A percentile compares a stretch with the other conserved stretches of the same genome.
These are phyloP conservation scores for Odocoileus hemionus DNA, from an alignment of 2,113 vertebrate genomes.

Conservation along the genomic window DNA sequence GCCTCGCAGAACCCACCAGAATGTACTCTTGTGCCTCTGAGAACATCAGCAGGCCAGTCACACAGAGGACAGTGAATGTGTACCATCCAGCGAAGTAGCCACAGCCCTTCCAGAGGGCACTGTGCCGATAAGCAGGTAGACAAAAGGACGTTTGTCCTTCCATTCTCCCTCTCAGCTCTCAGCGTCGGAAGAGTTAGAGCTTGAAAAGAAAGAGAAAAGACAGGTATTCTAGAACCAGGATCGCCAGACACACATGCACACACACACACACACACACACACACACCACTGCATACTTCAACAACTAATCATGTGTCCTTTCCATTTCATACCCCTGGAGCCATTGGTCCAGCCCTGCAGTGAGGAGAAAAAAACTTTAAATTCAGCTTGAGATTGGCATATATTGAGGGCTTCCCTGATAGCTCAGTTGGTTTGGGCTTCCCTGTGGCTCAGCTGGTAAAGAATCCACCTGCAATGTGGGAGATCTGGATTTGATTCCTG, in stretches of 20 bases:
- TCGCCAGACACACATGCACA: neutral
- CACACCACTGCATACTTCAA: neutral
- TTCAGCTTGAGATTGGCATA: neutral
- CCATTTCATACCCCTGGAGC: neutral
- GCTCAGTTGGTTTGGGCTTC: neutral
- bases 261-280: no score
- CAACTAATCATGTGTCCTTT: neutral
- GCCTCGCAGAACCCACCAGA: neutral
- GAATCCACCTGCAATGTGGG: accelerated
- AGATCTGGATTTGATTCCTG: neutral
- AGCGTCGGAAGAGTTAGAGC: neutral
- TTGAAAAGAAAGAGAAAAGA: neutral
- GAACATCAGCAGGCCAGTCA: neutral
- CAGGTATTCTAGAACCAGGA: neutral
- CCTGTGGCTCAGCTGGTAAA: neutral
- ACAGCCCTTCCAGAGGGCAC: neutral
- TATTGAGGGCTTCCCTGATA: neutral
- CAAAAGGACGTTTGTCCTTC: neutral
- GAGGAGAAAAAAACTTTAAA: neutral
- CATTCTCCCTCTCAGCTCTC: neutral
- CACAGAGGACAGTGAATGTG: neutral
- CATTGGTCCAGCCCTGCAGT: neutral
- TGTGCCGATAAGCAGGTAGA: neutral
- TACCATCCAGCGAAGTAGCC: neutral
- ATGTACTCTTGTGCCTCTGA: neutral